Evolutionary conservation across 37 sponge, comb jelly and placozoan genomes (phyloP), one percentile per base, ranked within the genome.

Genomic region (Petrosia ficiformis): DNA sequence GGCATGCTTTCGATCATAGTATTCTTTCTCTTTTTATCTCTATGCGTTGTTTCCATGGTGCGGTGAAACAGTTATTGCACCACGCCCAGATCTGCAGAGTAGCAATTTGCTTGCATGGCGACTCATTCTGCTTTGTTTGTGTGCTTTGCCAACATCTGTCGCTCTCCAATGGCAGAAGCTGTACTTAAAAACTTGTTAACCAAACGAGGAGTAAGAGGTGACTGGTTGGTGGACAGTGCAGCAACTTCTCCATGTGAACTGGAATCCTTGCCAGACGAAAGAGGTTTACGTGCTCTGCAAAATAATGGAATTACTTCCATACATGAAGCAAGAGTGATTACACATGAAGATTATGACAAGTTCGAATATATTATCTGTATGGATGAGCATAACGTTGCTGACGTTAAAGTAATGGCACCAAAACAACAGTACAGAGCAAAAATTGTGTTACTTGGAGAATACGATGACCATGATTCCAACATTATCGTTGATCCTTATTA

Each of bases 71-170:
- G n/a, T n/a, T n/a, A n/a, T n/a, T n/a, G n/a, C n/a, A n/a, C n/a
- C n/a, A n/a, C n/a, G n/a, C n/a, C n/a, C n/a, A n/a, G n/a, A n/a
- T n/a, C n/a, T n/a, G n/a, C n/a, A n/a, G n/a, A n/a, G n/a, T n/a
- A n/a, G n/a, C n/a, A n/a, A n/a, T n/a, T n/a, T n/a, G n/a, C n/a
- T n/a, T n/a, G n/a, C n/a, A n/a, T n/a, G n/a, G n/a, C n/a, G n/a
- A n/a, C n/a, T n/a, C 76, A 82, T 73, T 83, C 84, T 11, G 85
- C 77, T 2, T 39, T 76, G 34, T 84, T 84, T 54, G 85, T 84
- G 52, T 84, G 85, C 48, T 68, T 42, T 69, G 85, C 78, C 19
- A 84, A 84, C 57, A 84, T 84, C 41, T 84, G 85, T 52, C 73
- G 85, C 43, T 84, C 85, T 14, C 72, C 85, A 1, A 77, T 70